A percentile compares a stretch with the other conserved stretches of the same genome.
These are phyloP conservation scores for Tringa solitaria DNA, from an alignment of 2,113 vertebrate genomes.

Conservation along the genomic window DNA sequence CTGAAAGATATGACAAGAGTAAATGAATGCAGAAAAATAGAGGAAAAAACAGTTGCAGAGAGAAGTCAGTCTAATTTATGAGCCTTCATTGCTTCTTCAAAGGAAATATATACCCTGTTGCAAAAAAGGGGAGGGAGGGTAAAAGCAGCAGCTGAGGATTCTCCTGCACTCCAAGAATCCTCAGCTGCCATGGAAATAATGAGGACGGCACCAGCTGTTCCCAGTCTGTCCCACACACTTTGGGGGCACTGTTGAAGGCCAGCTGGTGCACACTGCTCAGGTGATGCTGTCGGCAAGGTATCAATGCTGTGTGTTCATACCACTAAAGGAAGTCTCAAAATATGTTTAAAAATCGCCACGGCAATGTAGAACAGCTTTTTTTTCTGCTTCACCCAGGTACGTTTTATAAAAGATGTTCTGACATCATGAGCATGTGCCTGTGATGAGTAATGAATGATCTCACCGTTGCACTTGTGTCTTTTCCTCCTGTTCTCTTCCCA, in stretches of 20 bases:
- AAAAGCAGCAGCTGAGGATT: constrained; percentile 58
- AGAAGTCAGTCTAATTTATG: constrained; percentile 47
- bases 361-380: neutral
- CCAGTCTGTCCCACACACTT: neutral
- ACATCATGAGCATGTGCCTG: neutral
- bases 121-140: neutral
- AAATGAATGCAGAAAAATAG: constrained; percentile 36
- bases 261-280: neutral
- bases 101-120: constrained; percentile 43
- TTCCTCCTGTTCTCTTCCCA: neutral
- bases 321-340: neutral
- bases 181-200: constrained; percentile 62
- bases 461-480: neutral
- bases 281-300: neutral
- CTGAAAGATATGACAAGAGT: neutral
- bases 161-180: neutral
- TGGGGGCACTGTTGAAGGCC: neutral
- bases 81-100: constrained; percentile 25
- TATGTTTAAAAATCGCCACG: neutral
- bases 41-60: constrained; percentile 16
- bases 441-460: constrained; percentile 11
- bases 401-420: neutral
- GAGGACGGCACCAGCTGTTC: constrained; percentile 29
- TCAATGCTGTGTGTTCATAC: neutral
- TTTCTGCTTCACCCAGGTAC: neutral